Base-by-base conservation (phyloP, 1,140 invertebrate genomes). In the Hetaerina americana region DNA sequence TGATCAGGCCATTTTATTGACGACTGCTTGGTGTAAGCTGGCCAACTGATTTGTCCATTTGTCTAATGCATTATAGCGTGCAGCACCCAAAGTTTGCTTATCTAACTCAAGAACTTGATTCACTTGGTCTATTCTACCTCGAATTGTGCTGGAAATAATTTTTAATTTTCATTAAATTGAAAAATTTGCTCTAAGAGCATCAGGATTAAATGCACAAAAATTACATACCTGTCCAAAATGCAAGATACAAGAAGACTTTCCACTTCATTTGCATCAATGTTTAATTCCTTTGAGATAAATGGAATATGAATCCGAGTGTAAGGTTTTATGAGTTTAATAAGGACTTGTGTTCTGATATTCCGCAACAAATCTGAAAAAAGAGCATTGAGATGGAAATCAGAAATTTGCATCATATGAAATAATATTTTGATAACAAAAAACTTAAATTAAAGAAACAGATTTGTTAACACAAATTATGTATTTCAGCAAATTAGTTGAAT, bases 281-380 rank as follows among this genome's bases (percentile, higher is more conserved):
- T 98, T 26, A 99, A 82, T 81, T 98, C 95, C 82, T 93, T 94
- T 5, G 97, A 97, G 79, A 99, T 97, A 78, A 99, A 99, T 15
- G 95, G 94, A 79, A 99, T 97, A 78, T 97, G 93, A 78, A 99
- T 98, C 77, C 96, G 89, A 31, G 96, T 99, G 80, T 99, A 99
- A 8, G 98, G 98, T 75, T 94, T 95, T 73, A 99, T 99, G 67
- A 99, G 82, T 81, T 98, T 97, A 68, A 99, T 97, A 27, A 99
- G 84, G 71, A 99, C 96, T 82, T 90, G 96, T n/a, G 96, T 99
- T 73, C 97, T 86, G 77, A 99, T 98, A 82, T 99, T 99, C 66
- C 94, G 85, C 67, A 99, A 82, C 29, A 99, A 84, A 86, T 99
- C 97, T 90, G 78, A 74, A 86, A 72, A 72, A 76, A 80, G 74